Conservation (phyloP, 2,888 invertebrate genomes). For the Ashinkailepas kermadecensis region DNA sequence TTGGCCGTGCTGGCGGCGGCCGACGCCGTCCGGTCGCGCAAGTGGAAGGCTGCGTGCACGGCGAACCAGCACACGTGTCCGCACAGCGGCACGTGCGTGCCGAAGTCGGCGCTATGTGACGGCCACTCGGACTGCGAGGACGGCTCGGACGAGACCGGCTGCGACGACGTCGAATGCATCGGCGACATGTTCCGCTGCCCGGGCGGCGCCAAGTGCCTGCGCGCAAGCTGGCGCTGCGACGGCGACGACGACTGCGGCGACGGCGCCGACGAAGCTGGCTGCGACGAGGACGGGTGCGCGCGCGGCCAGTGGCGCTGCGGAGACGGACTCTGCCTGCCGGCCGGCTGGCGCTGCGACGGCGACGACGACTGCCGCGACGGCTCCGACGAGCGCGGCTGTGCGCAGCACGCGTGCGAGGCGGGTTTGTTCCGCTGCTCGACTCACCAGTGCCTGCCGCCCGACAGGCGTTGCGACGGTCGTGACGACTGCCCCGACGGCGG, state of each 20-base stretch:
- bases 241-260: conserved; percentile 4
- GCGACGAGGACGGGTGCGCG: neutral
- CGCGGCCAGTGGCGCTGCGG: neutral
- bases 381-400: conserved; percentile 60
- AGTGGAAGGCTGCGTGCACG: neutral
- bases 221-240: neutral
- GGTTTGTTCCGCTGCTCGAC: no score
- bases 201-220: conserved; percentile 4
- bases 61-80: neutral
- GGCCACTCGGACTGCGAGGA: conserved; percentile 22
- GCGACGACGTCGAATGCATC: neutral
- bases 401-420: neutral
- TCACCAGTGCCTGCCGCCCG: no score
- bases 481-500: neutral
- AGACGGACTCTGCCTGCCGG: neutral
- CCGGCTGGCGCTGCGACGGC: neutral
- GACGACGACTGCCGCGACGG: conserved; percentile 38
- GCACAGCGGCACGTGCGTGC: neutral
- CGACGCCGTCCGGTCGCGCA: neutral
- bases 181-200: neutral
- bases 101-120: conserved; percentile 12
- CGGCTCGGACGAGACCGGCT: conserved; percentile 22
- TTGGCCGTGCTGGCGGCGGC: neutral
- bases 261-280: neutral
- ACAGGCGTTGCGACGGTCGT: neutral